Conservation (phyloP, 2,888 invertebrate species). For the Parnassius glacialis region DNA sequence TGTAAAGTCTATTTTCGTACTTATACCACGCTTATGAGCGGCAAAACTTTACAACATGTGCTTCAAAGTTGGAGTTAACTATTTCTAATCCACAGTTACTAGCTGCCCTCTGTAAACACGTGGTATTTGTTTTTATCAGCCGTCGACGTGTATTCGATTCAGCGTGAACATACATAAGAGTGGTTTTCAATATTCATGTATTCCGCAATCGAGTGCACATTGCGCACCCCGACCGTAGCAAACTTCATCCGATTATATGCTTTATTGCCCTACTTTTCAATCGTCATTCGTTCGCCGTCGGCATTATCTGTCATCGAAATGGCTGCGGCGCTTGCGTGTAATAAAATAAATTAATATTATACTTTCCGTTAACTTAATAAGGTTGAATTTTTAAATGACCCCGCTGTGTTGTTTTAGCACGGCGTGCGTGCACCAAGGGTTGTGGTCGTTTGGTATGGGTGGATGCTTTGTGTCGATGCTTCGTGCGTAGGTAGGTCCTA, state of each 20-base stretch:
- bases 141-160: slow-evolving; percentile 61
- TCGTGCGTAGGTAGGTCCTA: slow-evolving; percentile 70
- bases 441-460: slow-evolving; percentile 66
- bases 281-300: slow-evolving; percentile 46
- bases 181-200: slow-evolving; percentile 71
- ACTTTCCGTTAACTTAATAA: slow-evolving; percentile 34
- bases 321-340: slow-evolving; percentile 50
- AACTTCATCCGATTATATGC: slow-evolving; percentile 50
- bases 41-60: slow-evolving; percentile 62
- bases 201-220: slow-evolving; percentile 66
- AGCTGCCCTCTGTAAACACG: slow-evolving; percentile 69
- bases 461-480: slow-evolving; percentile 61
- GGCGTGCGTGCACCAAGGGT: slow-evolving; percentile 45
- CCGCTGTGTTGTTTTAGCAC: slow-evolving; percentile 45
- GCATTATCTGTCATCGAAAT: slow-evolving; percentile 45
- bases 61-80: slow-evolving; percentile 52
- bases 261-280: slow-evolving; percentile 51
- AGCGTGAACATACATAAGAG: slow-evolving; percentile 63
- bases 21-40: slow-evolving; percentile 10
- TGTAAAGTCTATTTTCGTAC: slow-evolving; percentile 5
- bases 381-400: slow-evolving; percentile 34
- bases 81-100: slow-evolving; percentile 57
- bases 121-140: slow-evolving; percentile 48
- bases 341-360: slow-evolving; percentile 27
- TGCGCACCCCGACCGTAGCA: slow-evolving; percentile 47